Evolutionary conservation across 2,113 vertebrate genomes (phyloP).

Genomic region (Australoheros scitulus): DNA sequence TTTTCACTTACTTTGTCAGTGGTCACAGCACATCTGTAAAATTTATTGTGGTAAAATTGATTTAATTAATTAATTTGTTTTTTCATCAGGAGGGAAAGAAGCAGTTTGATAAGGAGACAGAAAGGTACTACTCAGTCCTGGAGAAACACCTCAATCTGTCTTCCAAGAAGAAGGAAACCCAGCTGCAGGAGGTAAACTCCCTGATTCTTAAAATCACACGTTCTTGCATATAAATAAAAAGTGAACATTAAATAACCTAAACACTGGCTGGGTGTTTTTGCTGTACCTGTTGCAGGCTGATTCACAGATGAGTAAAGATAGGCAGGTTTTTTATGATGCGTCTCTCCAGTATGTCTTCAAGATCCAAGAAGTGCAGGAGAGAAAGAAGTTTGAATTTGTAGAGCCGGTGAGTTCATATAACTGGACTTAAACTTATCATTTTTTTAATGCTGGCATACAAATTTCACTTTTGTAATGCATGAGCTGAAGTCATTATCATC

Average conservation of each 20-base stretch:
- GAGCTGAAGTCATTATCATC: not conserved
- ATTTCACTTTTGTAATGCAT: not conserved
- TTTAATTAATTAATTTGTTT: not conserved
- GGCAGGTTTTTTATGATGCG: slow-evolving; percentile 94
- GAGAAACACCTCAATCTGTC: slow-evolving; percentile 97
- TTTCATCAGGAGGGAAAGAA: slow-evolving; percentile 93
- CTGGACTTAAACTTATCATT: not conserved
- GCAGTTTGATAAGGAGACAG: slow-evolving; percentile 99
- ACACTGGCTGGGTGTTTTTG: not conserved
- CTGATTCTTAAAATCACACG: not conserved
- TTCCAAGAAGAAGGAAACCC: slow-evolving; percentile 96
- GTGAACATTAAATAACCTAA: not conserved
- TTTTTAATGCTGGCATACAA: not conserved
- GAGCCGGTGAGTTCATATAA: slow-evolving; percentile 86
- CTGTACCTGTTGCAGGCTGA: slow-evolving; percentile 85
- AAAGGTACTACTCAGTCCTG: slow-evolving; percentile 95
- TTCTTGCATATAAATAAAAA: not conserved
- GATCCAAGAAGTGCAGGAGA: slow-evolving; percentile 98
- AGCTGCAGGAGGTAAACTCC: slow-evolving; percentile 90
- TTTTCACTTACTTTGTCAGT: not conserved
- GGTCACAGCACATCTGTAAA: not conserved
- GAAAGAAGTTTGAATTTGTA: slow-evolving; percentile 99
- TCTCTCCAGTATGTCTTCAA: slow-evolving; percentile 98
- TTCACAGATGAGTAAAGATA: slow-evolving; percentile 91
- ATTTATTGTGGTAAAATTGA: no score